Percentiles rank a stretch among this genome's conserved stretches.
phyloP scores from a whole-genome alignment of 2,888 invertebrate species.

The Alitta virens region DNA sequence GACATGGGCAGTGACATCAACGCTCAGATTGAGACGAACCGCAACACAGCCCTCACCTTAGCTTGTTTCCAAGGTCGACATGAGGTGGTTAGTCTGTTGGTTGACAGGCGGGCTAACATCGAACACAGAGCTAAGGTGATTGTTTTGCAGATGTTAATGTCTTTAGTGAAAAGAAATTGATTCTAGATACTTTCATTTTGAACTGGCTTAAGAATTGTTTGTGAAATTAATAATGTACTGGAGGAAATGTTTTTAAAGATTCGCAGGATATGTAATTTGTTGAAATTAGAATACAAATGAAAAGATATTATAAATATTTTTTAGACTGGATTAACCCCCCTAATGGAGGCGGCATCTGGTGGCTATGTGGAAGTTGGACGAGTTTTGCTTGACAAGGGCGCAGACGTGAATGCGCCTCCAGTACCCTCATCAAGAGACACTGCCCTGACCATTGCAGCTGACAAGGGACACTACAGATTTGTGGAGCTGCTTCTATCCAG shows the following conservation, averaged over 20 bases:
- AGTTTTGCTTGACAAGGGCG: conserved; percentile 91
- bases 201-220: too few relatives aligned
- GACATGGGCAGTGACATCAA: conserved; percentile 99
- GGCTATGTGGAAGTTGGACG: conserved; percentile 98
- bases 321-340: conserved; percentile 91
- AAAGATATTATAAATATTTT: too few relatives aligned
- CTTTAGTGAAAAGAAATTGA: too few relatives aligned
- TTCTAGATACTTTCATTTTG: too few relatives aligned
- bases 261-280: too few relatives aligned
- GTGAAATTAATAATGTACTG: too few relatives aligned
- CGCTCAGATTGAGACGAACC: conserved; percentile 96
- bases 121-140: conserved; percentile 93
- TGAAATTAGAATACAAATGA: too few relatives aligned
- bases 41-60: conserved; percentile 95
- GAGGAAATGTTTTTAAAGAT: too few relatives aligned
- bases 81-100: conserved; percentile 92
- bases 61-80: conserved; percentile 99
- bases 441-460: conserved; percentile 98
- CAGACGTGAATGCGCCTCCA: conserved; percentile 97
- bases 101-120: conserved; percentile 96
- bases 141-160: too few relatives aligned
- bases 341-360: conserved; percentile 99
- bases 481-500: conserved; percentile 61
- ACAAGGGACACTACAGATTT: conserved; percentile 92
- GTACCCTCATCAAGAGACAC: conserved; percentile 98